Conservation (phyloP, 2,888 invertebrate species). For the Monochamus alternatus region DNA sequence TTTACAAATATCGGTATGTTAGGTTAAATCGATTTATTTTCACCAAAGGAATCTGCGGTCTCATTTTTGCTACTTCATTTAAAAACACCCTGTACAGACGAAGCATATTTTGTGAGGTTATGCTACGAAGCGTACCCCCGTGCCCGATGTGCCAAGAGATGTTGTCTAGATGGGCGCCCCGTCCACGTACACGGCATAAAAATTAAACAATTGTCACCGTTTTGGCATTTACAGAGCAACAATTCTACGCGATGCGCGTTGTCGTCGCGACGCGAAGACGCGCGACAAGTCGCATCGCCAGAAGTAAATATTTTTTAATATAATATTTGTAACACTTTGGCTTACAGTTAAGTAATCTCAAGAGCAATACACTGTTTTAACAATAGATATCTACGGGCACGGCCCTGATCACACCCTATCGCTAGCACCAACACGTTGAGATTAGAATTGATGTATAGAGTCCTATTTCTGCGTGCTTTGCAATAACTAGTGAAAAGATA, state of each 20-base stretch:
- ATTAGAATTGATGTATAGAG: constrained; percentile 6
- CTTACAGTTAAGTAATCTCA: constrained; percentile 38
- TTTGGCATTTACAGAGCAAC: constrained; percentile 51
- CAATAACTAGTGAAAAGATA: constrained; percentile 8
- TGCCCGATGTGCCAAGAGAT: constrained; percentile 12
- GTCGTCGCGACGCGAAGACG: constrained; percentile 7
- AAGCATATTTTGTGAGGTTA: background rate
- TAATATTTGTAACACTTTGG: constrained; percentile 42
- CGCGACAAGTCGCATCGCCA: constrained; percentile 40
- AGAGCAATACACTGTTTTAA: constrained; percentile 34
- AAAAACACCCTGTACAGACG: background rate
- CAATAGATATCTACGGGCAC: constrained; percentile 27
- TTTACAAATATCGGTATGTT: no score
- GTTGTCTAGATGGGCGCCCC: constrained; percentile 14
- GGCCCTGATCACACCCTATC: constrained; percentile 21
- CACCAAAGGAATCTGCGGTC: no score
- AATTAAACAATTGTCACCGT: constrained; percentile 39
- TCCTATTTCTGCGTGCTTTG: constrained; percentile 6
- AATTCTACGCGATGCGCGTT: constrained; percentile 39
- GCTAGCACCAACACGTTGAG: constrained; percentile 1
- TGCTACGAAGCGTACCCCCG: background rate
- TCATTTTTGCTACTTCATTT: no score
- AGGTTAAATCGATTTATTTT: no score
- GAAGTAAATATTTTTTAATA: constrained; percentile 41
- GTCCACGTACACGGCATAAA: constrained; percentile 39